Evolutionary conservation across 2,888 invertebrate species (phyloP).

Genomic region (Piscicola geometra): DNA sequence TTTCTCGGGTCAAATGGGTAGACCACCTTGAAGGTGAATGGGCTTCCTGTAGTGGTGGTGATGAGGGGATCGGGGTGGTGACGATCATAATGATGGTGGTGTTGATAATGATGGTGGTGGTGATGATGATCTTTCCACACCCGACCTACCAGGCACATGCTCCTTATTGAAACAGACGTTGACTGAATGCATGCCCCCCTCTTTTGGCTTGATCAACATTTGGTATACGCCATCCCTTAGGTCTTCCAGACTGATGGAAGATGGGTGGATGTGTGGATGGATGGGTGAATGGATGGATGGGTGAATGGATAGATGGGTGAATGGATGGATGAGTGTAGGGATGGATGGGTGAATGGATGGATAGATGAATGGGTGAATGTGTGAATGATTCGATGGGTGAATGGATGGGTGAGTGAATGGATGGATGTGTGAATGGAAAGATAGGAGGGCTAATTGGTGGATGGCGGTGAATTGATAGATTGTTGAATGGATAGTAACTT

Average conservation of each 20-base stretch:
- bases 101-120: constrained; percentile 17
- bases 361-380: too few relatives aligned
- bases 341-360: too few relatives aligned
- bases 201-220: constrained; percentile 88
- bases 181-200: constrained; percentile 84
- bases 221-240: constrained; percentile 94
- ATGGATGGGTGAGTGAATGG: too few relatives aligned
- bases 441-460: too few relatives aligned
- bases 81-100: constrained; percentile 17
- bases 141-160: constrained; percentile 57
- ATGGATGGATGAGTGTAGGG: too few relatives aligned
- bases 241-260: constrained; percentile 93
- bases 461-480: too few relatives aligned
- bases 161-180: constrained; percentile 75
- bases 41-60: constrained; percentile 61
- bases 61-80: neutral
- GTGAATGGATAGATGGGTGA: too few relatives aligned
- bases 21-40: constrained; percentile 82
- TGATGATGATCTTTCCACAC: neutral
- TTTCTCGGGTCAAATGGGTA: constrained; percentile 95
- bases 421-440: too few relatives aligned
- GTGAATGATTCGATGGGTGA: too few relatives aligned
- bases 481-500: too few relatives aligned
- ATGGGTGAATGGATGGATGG: too few relatives aligned
- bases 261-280: too few relatives aligned